phyloP scores from a whole-genome alignment of 2,888 invertebrate genomes.

The Esperia sulphurella region DNA sequence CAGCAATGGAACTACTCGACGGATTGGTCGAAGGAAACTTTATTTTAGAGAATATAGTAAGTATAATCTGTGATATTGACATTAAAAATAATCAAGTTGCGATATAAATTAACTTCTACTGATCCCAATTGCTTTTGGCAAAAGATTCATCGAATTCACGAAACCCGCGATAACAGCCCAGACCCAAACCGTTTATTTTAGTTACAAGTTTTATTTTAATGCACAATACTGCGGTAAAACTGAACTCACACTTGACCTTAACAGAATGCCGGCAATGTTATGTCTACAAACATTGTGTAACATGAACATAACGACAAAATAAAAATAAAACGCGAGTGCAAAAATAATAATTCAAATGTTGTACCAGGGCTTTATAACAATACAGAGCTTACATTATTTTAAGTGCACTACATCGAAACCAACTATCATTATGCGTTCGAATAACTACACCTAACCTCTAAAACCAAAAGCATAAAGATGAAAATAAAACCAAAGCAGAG shows the following conservation, averaged over 20 bases:
- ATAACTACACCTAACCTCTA: neutral
- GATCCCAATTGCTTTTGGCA: too few species aligned
- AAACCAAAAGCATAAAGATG: neutral
- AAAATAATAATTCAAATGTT: neutral
- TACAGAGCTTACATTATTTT: neutral
- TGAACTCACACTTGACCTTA: neutral
- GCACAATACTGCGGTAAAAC: neutral
- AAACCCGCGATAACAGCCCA: too few species aligned
- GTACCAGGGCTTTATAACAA: neutral
- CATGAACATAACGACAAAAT: neutral
- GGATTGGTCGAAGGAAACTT: too few species aligned
- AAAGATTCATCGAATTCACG: too few species aligned
- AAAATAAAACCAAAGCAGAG: neutral
- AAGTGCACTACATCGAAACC: neutral
- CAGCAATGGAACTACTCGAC: too few species aligned
- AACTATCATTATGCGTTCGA: neutral
- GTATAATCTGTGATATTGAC: too few species aligned
- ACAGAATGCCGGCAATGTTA: neutral
- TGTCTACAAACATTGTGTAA: neutral
- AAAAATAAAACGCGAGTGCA: neutral
- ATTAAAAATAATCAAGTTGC: too few species aligned
- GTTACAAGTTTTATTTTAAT: too few species aligned
- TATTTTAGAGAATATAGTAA: too few species aligned
- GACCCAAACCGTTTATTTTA: too few species aligned
- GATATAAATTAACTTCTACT: too few species aligned